phyloP scores from a whole-genome alignment of 1,140 invertebrate genomes.

The Samia ricini region DNA sequence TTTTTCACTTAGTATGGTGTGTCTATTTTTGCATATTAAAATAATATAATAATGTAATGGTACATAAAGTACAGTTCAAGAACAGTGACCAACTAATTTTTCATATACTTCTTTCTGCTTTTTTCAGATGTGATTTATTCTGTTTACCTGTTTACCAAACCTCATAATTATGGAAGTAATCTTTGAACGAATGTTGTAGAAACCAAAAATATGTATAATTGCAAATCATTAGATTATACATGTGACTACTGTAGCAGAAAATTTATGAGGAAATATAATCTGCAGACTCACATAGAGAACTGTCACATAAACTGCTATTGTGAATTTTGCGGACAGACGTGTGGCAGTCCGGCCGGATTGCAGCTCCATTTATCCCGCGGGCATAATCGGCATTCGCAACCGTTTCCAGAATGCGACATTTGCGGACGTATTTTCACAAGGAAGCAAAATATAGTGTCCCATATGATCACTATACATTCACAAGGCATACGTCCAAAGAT shows the following conservation, averaged over 20 bases:
- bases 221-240: conserved; percentile 34
- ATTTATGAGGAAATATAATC: conserved; percentile 59
- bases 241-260: conserved; percentile 54
- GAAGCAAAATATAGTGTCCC: conserved; percentile 56
- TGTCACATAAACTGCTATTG: conserved; percentile 51
- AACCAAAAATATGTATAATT: conserved; percentile 11
- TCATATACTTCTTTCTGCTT: too few relatives aligned
- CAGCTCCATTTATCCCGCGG: conserved; percentile 44
- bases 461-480: conserved; percentile 56
- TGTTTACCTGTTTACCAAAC: too few relatives aligned
- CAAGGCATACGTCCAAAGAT: conserved; percentile 35
- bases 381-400: conserved; percentile 45
- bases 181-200: neutral
- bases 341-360: conserved; percentile 42
- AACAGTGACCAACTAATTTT: too few relatives aligned
- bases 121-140: too few relatives aligned
- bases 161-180: too few relatives aligned
- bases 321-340: conserved; percentile 44
- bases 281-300: conserved; percentile 57
- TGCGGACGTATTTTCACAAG: conserved; percentile 57
- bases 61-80: too few relatives aligned
- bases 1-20: too few relatives aligned
- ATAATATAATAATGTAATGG: too few relatives aligned
- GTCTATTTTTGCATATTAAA: too few relatives aligned
- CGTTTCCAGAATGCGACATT: conserved; percentile 56